Evolutionary conservation across 2,797 vertebrate genomes (phyloP), one percentile per base, ranked within the genome.

Genomic region (Selene dorsalis): DNA sequence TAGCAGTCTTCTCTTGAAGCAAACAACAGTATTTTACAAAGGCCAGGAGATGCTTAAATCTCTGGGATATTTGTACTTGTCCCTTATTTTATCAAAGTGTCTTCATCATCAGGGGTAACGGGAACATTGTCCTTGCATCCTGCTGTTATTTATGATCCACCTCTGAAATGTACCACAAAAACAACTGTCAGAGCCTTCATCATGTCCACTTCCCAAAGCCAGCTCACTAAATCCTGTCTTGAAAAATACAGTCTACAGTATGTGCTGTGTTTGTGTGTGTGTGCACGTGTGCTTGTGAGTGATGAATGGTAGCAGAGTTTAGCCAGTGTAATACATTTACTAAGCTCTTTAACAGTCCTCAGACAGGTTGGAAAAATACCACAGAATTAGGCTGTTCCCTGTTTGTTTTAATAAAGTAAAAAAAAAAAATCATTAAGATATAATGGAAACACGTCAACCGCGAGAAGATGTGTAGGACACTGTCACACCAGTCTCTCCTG

Each of bases 81-180:
- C 62, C 67, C 41, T 48, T 69, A 10, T 79, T 80, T 77, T 41
- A 52, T 56, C n/a, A 35, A 68, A 76, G 70, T 43, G 66, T 85
- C 82, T 79, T 85, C 55, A 82, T 84, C 75, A 69, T 68, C 70
- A 76, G 69, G 45, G 26, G 45, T 65, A 79, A 61, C 62, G 62
- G 82, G 41, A 66, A 77, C 52, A 50, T 38, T 57, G 80, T 81
- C 79, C 73, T 87, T 84, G 77, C 14, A 61, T 85, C 56, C 52
- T 14, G 22, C 22, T 35, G 59, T 84, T 75, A 73, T 83, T 83
- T 80, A 83, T 80, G 75, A 53, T 59, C 47, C 56, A 48, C 24
- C 45, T 62, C 69, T 41, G 82, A 68, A 79, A 26, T 69, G 63
- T 48, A 65, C 28, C 60, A 58, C 67, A 53, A 43, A 79, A 79